Base-by-base conservation (phyloP, 1,140 invertebrate genomes). In the Stenopsyche tienmushanensis region DNA sequence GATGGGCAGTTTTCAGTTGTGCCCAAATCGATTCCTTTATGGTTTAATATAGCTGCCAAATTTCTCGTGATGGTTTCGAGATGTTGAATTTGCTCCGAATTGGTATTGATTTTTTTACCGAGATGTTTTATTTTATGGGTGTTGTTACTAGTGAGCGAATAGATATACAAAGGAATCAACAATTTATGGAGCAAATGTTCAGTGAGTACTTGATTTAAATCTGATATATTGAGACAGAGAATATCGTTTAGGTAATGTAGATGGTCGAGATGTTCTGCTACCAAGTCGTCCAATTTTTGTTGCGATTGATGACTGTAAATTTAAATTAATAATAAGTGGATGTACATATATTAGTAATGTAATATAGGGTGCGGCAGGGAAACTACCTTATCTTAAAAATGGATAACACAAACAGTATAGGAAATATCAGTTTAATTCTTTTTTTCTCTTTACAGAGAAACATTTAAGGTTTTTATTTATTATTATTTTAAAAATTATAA, bases 241-340 rank as follows among this genome's bases (percentile, higher is more conserved):
- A 99, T 98, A 72, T 99, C 97, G 74, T 98, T 99, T 20, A 99
- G 81, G 78, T 99, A 99, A 80, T 99, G 97, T 10, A 99, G 81
- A 78, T 99, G 94, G 78, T 99, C 97, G 42, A 99, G 82, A 78
- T 99, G 96, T 82, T 98, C 96, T 0, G 96, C 96, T 1, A 99
- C 96, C 50, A 99, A 82, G 79, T 97, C 96, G 13, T 94, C 87
- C 39, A 99, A 81, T 74, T 94, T 89, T 78, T 88, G 94, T 78
- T 89, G 93, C 76, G 86, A 96, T 82, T 95, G 93, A 77, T 96
- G 95, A 77, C 85, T 93, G 78, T 41, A 86, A 85, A 59, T 52
- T 15, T 23, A 47, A 39, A 49, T 25, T 53, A 39, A 23, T 29
- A 62, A 2, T 17, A 45, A 45, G 13, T 8, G n/a, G n/a, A n/a